Percentiles rank a stretch among this genome's conserved stretches.
Evolutionary conservation across 1,140 invertebrate genomes (phyloP).

Genomic region (Coelopa frigida): DNA sequence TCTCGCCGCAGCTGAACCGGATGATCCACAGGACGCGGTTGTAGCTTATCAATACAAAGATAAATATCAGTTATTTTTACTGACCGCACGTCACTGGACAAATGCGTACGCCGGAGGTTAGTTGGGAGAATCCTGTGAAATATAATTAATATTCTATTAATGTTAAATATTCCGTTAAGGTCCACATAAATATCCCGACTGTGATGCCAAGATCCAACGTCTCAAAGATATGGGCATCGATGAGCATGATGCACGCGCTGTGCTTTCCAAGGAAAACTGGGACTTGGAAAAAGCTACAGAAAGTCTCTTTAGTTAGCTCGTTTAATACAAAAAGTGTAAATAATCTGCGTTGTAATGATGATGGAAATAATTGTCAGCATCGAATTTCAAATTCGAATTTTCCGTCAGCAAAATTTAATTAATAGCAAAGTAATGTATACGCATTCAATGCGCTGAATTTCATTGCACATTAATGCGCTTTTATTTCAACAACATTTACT

Average conservation of each 20-base stretch:
- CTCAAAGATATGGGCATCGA: slow-evolving; percentile 85
- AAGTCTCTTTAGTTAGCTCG: slow-evolving; percentile 76
- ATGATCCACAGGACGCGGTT: slow-evolving; percentile 95
- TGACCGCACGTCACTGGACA: slow-evolving; percentile 93
- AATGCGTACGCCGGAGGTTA: slow-evolving; percentile 83
- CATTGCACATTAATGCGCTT: too few relatives aligned
- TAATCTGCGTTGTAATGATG: too few relatives aligned
- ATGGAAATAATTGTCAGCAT: too few relatives aligned
- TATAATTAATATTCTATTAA: slow-evolving; percentile 1
- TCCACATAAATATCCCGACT: slow-evolving; percentile 63
- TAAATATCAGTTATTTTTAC: slow-evolving; percentile 72
- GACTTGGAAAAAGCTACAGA: slow-evolving; percentile 81
- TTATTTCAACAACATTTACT: too few relatives aligned
- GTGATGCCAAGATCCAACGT: slow-evolving; percentile 73
- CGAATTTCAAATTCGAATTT: too few relatives aligned
- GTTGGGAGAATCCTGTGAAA: slow-evolving; percentile 1
- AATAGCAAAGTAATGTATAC: too few relatives aligned
- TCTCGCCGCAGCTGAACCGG: slow-evolving; percentile 86
- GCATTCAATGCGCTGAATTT: too few relatives aligned
- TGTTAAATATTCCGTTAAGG: slow-evolving; percentile 44
- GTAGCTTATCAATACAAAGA: slow-evolving; percentile 95
- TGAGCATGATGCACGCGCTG: slow-evolving; percentile 70
- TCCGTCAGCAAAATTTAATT: too few relatives aligned
- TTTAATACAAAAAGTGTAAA: too few relatives aligned
- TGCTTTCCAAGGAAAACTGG: slow-evolving; percentile 85